A percentile compares a stretch with the other conserved stretches of the same genome.
phyloP scores from a whole-genome alignment of 2,888 invertebrate species.

The Physocephala rufipes region DNA sequence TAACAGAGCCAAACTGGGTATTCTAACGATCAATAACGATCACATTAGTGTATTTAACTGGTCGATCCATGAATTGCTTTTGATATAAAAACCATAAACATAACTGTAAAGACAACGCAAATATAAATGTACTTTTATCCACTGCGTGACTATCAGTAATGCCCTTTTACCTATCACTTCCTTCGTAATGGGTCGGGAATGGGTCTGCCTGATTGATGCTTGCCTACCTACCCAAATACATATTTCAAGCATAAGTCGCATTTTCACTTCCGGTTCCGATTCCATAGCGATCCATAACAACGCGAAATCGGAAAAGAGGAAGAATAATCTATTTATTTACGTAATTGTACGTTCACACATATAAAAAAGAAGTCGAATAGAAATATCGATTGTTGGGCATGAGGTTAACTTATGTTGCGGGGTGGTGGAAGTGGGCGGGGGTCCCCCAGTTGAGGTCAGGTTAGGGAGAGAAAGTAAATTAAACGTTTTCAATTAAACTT shows the following conservation, averaged over 20 bases:
- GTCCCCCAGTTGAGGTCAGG: neutral
- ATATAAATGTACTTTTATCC: no score
- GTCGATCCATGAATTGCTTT: no score
- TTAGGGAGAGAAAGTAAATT: slow-evolving; percentile 20
- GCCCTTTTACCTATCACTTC: no score
- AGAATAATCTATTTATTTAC: neutral
- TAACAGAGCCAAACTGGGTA: no score
- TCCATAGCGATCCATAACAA: slow-evolving; percentile 20
- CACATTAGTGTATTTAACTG: no score
- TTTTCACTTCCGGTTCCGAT: neutral
- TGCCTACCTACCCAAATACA: slow-evolving; percentile 13
- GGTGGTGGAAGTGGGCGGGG: neutral
- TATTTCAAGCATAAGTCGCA: neutral
- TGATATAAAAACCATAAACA: no score
- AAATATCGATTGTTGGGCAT: neutral
- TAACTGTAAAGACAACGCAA: no score
- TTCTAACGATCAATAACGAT: no score
- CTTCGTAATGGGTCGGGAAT: no score
- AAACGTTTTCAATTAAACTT: slow-evolving; percentile 16
- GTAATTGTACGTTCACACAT: neutral
- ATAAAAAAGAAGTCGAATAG: neutral
- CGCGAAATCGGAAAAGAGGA: neutral
- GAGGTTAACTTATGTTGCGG: neutral
- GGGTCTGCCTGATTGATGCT: slow-evolving; percentile 35
- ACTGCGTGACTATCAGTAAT: no score